Conservation (phyloP, 1,140 invertebrate genomes). For the Halictus rubicundus region DNA sequence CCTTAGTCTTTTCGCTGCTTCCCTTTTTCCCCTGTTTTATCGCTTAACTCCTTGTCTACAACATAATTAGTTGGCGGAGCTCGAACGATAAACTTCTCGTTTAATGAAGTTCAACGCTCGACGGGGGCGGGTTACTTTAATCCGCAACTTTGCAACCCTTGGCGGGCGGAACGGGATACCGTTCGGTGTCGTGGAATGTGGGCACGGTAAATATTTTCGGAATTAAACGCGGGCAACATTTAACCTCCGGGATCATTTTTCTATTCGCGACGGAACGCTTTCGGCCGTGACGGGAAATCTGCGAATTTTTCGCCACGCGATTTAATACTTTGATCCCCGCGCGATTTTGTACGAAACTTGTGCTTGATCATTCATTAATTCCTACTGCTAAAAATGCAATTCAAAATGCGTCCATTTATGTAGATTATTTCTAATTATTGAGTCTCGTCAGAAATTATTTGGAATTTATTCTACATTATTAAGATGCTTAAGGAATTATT, state of each 20-base stretch:
- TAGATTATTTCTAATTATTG: no score
- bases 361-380: no score
- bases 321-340: no score
- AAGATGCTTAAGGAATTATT: no score
- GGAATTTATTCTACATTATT: no score
- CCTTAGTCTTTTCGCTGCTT: neutral
- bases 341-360: no score
- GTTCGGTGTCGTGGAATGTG: neutral
- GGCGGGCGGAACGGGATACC: neutral
- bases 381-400: no score
- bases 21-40: neutral
- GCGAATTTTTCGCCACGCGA: no score
- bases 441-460: no score
- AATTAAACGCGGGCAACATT: conserved; percentile 4
- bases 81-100: neutral
- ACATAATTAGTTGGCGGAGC: neutral
- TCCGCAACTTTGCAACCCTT: neutral
- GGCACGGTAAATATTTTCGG: conserved; percentile 6
- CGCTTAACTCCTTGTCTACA: neutral
- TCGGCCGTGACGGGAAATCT: neutral
- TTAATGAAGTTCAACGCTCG: neutral
- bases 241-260: neutral
- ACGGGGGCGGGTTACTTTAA: neutral
- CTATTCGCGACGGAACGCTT: neutral
- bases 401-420: no score